phyloP scores from a whole-genome alignment of 1,140 invertebrate species.

The Bombus balteatus region DNA sequence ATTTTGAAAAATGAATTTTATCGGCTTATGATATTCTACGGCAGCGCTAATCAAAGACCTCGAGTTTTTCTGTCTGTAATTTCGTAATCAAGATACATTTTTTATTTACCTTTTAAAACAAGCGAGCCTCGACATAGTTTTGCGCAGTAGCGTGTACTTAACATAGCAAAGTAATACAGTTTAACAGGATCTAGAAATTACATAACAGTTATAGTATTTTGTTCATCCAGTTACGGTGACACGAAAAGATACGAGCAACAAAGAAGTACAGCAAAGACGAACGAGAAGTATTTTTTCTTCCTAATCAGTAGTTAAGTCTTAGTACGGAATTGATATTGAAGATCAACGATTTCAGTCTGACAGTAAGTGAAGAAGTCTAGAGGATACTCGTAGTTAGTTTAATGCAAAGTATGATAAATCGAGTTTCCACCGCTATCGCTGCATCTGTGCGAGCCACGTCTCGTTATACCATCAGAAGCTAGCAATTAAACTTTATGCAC shows the following conservation, averaged over 20 bases:
- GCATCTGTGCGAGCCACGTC: neutral
- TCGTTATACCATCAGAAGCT: neutral
- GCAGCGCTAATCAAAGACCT: too few species aligned
- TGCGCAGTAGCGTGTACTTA: too few species aligned
- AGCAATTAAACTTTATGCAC: neutral
- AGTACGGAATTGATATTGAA: neutral
- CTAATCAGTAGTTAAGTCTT: neutral
- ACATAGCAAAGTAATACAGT: too few species aligned
- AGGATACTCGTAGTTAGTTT: neutral
- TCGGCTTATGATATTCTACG: too few species aligned
- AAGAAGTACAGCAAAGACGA: neutral
- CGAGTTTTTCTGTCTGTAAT: too few species aligned
- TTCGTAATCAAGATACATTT: too few species aligned
- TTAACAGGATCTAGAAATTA: too few species aligned
- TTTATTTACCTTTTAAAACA: too few species aligned
- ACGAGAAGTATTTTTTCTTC: neutral
- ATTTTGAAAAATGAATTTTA: too few species aligned
- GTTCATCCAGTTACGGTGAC: too few species aligned
- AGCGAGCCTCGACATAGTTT: too few species aligned
- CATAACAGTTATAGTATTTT: too few species aligned
- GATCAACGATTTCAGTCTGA: neutral
- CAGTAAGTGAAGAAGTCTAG: neutral
- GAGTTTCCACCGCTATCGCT: neutral
- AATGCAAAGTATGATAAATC: neutral
- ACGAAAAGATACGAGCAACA: neutral